Percentiles rank a stretch among this genome's conserved stretches.
Conservation (phyloP, 35 echinoderm and acorn worm genomes). For the Acanthaster planci region DNA sequence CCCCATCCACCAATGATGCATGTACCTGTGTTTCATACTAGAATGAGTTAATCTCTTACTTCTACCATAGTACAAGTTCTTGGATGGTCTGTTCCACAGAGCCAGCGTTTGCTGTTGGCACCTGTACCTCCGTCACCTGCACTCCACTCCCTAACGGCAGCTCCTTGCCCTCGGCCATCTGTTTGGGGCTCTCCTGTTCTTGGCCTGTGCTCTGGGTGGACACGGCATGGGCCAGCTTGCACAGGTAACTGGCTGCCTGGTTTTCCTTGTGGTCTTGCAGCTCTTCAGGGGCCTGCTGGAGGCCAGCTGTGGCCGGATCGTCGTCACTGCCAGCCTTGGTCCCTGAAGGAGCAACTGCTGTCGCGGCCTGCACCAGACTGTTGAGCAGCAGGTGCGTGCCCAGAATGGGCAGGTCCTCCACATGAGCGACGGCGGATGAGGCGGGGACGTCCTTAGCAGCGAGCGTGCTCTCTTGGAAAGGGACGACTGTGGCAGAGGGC, state of each 20-base stretch:
- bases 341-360: background rate
- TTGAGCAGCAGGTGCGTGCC: background rate
- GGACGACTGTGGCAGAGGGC: background rate
- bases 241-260: constrained; percentile 1
- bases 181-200: background rate
- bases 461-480: too few species aligned
- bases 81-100: background rate
- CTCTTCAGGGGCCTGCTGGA: background rate
- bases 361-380: background rate
- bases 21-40: too few species aligned
- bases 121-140: background rate
- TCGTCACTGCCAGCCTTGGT: background rate
- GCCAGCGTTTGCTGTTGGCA: too few species aligned
- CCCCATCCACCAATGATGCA: too few species aligned
- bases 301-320: background rate
- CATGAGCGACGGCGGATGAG: background rate
- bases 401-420: too few species aligned
- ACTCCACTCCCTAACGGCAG: background rate
- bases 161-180: background rate
- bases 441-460: too few species aligned
- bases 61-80: constrained; percentile 2
- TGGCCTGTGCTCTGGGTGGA: background rate
- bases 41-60: background rate
- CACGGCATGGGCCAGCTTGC: background rate
- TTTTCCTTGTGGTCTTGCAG: too few species aligned